Evolutionary conservation across 30 jellyfish, hydroid and myxozoan species (phyloP).

Genomic region (Aurelia sp.): DNA sequence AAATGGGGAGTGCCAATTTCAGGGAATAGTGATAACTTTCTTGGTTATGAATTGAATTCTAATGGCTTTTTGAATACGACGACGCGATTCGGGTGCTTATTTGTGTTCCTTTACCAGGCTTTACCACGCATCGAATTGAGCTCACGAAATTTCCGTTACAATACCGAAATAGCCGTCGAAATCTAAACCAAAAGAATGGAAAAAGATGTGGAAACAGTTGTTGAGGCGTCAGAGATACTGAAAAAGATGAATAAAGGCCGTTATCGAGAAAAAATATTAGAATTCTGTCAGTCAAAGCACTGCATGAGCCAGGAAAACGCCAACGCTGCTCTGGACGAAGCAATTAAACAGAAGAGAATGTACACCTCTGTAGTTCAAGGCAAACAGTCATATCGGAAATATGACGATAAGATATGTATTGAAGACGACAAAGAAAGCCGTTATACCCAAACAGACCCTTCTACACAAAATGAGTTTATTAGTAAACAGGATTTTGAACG

Average conservation of each 20-base stretch:
- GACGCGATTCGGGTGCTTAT: too few species aligned
- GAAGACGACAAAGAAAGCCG: too few species aligned
- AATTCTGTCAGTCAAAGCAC: slow-evolving; percentile 11
- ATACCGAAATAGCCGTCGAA: slow-evolving; percentile 2
- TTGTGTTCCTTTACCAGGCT: too few species aligned
- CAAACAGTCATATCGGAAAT: slow-evolving; percentile 7
- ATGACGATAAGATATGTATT: slow-evolving; percentile 6
- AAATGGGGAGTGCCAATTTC: too few species aligned
- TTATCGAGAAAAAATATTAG: slow-evolving; percentile 6
- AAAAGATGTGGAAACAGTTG: neutral
- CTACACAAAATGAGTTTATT: neutral
- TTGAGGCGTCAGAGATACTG: slow-evolving; percentile 11
- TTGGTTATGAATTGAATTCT: too few species aligned
- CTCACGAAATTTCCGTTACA: neutral
- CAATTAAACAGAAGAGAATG: slow-evolving; percentile 17
- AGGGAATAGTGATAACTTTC: too few species aligned
- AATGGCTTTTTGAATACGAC: too few species aligned
- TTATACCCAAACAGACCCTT: too few species aligned
- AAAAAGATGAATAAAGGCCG: slow-evolving; percentile 14
- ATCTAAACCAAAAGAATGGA: neutral
- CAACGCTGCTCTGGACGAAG: slow-evolving; percentile 21
- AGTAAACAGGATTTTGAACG: slow-evolving; percentile 1
- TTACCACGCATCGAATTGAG: too few species aligned
- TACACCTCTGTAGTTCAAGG: neutral
- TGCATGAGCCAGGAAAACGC: neutral